Evolutionary conservation across 30 jellyfish, hydroid and myxozoan genomes (phyloP).

Genomic region (Haliclystus octoradiatus): DNA sequence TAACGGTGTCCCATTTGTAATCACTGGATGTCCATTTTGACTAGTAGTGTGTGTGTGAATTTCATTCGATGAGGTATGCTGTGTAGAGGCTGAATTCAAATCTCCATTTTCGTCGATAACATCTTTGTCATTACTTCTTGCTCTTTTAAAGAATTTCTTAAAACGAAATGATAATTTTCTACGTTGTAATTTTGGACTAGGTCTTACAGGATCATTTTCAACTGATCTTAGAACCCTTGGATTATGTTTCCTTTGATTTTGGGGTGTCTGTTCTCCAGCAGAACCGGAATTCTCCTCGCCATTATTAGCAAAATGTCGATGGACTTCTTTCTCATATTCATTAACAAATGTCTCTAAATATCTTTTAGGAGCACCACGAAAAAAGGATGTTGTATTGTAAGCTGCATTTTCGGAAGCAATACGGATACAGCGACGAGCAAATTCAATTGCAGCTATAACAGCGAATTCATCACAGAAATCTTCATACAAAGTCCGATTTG

Average conservation of each 20-base stretch:
- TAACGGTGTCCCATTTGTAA: background rate
- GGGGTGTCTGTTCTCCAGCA: background rate
- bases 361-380: conserved; percentile 59
- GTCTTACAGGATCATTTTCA: background rate
- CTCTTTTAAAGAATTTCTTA: conserved; percentile 58
- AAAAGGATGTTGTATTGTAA: conserved; percentile 49
- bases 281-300: conserved; percentile 12
- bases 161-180: conserved; percentile 72
- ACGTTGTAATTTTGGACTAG: conserved; percentile 19
- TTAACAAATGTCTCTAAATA: conserved; percentile 49
- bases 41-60: no score
- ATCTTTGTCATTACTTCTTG: conserved; percentile 39
- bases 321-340: conserved; percentile 63
- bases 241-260: background rate
- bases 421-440: conserved; percentile 67
- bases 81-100: background rate
- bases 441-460: conserved; percentile 72
- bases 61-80: background rate
- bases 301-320: conserved; percentile 42
- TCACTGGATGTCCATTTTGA: background rate
- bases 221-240: background rate
- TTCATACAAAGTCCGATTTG: conserved; percentile 59
- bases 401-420: conserved; percentile 52
- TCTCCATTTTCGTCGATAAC: conserved; percentile 13
- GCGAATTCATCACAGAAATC: conserved; percentile 83